Conservation (phyloP, 2,888 invertebrate species). For the Spodoptera picta region DNA sequence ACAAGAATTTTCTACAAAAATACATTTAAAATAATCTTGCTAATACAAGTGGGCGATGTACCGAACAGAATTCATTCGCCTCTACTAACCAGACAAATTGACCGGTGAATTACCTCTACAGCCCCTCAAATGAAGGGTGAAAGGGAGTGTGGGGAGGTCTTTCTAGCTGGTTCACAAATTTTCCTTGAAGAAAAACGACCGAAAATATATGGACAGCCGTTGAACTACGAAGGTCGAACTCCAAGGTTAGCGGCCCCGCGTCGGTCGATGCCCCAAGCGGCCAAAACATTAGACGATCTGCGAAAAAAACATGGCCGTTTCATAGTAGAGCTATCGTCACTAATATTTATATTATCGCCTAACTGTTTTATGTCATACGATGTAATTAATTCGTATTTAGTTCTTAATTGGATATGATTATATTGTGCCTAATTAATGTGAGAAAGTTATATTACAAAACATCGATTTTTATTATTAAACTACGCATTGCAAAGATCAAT, state of each 20-base stretch:
- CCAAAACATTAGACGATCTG: constrained; percentile 70
- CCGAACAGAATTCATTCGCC: constrained; percentile 75
- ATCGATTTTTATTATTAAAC: too few relatives aligned
- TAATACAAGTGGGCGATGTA: constrained; percentile 65
- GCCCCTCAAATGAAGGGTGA: constrained; percentile 4
- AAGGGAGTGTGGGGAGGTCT: constrained; percentile 63
- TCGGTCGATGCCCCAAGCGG: constrained; percentile 64
- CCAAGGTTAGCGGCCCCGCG: constrained; percentile 77
- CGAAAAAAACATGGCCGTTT: constrained; percentile 49
- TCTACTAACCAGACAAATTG: constrained; percentile 61
- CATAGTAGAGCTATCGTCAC: constrained; percentile 42
- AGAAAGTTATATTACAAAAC: too few relatives aligned
- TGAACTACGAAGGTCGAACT: constrained; percentile 79
- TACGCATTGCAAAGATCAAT: constrained; percentile 13
- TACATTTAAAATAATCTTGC: constrained; percentile 24
- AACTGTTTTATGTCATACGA: constrained; percentile 44
- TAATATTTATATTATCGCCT: constrained; percentile 39
- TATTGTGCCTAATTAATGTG: background rate
- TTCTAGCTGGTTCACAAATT: constrained; percentile 70
- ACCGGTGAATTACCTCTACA: constrained; percentile 47
- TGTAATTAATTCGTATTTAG: constrained; percentile 34
- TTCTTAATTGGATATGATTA: constrained; percentile 17
- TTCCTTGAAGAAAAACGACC: constrained; percentile 84
- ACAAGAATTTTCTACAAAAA: constrained; percentile 35
- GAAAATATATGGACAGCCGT: constrained; percentile 77